Percentiles rank a stretch among this genome's conserved stretches.
These are phyloP conservation scores for Rhegmatorhina hoffmannsi DNA, from an alignment of 2,113 vertebrate species.

Conservation along the genomic window DNA sequence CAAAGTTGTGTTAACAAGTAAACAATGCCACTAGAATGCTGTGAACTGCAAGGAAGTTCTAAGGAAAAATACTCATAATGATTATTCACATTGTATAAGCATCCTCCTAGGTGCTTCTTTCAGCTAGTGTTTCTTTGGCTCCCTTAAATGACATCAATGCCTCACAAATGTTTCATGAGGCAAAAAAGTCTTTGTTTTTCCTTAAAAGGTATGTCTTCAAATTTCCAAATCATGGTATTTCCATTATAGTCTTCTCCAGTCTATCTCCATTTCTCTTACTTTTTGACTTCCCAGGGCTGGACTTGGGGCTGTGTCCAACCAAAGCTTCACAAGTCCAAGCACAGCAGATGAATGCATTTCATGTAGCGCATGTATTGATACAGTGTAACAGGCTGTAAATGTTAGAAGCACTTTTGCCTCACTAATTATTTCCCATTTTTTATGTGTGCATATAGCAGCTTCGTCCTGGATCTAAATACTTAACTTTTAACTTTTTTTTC, in stretches of 20 bases:
- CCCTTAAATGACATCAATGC: background rate
- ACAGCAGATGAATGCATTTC: background rate
- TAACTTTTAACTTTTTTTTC: background rate
- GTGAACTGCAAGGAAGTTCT: background rate
- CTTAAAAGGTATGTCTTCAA: background rate
- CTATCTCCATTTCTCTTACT: background rate
- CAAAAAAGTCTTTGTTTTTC: background rate
- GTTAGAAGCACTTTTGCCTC: background rate
- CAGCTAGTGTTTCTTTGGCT: background rate
- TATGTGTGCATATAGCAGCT: background rate
- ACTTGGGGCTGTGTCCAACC: background rate
- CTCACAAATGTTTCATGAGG: background rate
- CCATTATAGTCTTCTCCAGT: background rate
- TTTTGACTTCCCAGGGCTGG: background rate
- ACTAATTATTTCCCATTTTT: background rate
- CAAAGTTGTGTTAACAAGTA: background rate
- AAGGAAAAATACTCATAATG: background rate
- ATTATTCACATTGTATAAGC: background rate
- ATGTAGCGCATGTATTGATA: background rate
- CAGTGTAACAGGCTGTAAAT: background rate
- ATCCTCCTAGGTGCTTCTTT: background rate
- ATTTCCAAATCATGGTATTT: background rate
- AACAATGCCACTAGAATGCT: background rate
- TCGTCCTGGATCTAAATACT: background rate
- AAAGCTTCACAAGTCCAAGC: background rate